Percentiles rank a stretch among this genome's conserved stretches.
Evolutionary conservation across 2,797 vertebrate genomes (phyloP).

Genomic region (Eutrigla gurnardus): DNA sequence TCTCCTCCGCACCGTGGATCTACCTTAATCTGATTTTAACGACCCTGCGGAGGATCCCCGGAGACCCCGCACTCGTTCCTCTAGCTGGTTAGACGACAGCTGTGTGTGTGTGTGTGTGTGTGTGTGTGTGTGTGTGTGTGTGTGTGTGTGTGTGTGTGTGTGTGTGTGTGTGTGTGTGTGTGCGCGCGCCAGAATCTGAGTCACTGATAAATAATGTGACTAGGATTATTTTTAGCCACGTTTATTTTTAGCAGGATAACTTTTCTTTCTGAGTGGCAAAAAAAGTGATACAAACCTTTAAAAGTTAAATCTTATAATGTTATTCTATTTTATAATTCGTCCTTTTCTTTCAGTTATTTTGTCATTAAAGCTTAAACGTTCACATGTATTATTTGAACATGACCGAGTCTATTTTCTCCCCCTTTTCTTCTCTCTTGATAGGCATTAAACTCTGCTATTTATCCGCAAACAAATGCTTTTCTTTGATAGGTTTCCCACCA

Average conservation of each 20-base stretch:
- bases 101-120: constrained; percentile 2
- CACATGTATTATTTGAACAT: constrained; percentile 7
- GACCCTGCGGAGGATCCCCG: constrained; percentile 72
- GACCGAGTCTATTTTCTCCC: not conserved
- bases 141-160: constrained; percentile 25
- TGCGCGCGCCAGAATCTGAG: constrained; percentile 2
- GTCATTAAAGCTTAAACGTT: constrained; percentile 1
- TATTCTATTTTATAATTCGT: not conserved
- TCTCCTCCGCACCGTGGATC: constrained; percentile 65
- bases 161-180: not conserved
- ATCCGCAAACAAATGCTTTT: constrained; percentile 56
- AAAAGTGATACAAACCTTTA: too few species aligned
- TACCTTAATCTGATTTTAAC: constrained; percentile 87
- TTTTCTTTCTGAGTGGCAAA: not conserved
- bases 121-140: constrained; percentile 6
- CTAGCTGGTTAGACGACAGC: constrained; percentile 35
- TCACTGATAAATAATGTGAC: not conserved
- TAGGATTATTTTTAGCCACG: not conserved
- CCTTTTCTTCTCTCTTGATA: constrained; percentile 11
- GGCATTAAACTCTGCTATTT: constrained; percentile 57
- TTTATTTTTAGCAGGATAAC: not conserved
- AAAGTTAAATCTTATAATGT: fast-evolving
- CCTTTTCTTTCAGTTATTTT: not conserved
- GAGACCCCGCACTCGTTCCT: constrained; percentile 47
- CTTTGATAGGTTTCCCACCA: constrained; percentile 77